Conservation (phyloP, 2,797 vertebrate genomes). For the Falco berigora region DNA sequence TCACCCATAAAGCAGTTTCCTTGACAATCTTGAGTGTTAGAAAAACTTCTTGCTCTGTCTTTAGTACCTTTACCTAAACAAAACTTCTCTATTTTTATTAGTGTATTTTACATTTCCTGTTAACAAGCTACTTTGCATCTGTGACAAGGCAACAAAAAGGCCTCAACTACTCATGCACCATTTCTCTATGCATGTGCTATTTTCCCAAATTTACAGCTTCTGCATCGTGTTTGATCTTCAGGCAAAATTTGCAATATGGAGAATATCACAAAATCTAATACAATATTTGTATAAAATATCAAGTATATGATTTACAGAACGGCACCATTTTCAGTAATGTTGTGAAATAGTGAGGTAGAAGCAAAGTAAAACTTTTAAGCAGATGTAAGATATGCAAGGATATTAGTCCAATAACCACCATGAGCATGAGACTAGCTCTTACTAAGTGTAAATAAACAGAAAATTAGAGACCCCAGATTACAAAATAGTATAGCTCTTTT, state of each 20-base stretch:
- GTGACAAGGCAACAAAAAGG: background rate
- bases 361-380: background rate
- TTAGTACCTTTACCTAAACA: background rate
- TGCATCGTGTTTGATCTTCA: background rate
- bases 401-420: background rate
- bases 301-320: background rate
- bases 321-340: background rate
- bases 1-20: background rate
- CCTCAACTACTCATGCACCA: background rate
- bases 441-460: background rate
- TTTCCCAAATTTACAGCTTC: background rate
- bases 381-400: background rate
- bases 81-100: background rate
- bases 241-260: background rate
- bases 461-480: background rate
- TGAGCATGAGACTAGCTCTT: background rate
- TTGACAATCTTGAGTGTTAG: background rate
- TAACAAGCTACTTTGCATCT: fast-evolving
- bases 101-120: background rate
- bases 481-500: background rate
- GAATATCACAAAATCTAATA: background rate
- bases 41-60: background rate
- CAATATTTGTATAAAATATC: background rate
- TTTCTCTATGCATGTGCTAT: background rate
- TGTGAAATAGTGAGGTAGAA: background rate